phyloP scores from a whole-genome alignment of 2,113 vertebrate genomes.

The Sardina pilchardus region DNA sequence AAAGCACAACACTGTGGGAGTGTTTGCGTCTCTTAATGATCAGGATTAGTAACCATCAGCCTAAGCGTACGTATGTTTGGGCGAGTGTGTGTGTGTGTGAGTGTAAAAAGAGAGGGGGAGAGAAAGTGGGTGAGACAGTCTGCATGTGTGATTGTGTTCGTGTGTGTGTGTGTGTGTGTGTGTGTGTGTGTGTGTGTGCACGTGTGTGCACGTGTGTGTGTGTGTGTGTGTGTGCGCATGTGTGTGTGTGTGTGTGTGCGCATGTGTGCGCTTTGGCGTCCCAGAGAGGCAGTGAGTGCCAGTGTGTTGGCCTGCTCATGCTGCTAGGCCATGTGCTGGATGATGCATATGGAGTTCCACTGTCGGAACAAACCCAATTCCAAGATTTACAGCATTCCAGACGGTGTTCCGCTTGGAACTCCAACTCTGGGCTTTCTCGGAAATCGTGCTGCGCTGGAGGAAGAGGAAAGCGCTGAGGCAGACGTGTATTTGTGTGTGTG shows the following conservation, averaged over 20 bases:
- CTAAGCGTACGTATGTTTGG: no score
- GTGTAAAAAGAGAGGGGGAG: no score
- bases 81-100: no score
- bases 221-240: not conserved
- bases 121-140: no score
- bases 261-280: not conserved
- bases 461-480: conserved; percentile 9
- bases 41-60: no score
- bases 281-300: not conserved
- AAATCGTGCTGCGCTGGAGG: not conserved
- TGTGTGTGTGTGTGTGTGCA: not conserved
- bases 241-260: conserved; percentile 9
- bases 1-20: not conserved
- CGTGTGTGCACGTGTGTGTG: conserved; percentile 1
- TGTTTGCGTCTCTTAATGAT: no score
- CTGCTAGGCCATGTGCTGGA: conserved; percentile 3
- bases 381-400: conserved; percentile 15
- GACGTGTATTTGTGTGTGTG: not conserved
- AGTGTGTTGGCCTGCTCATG: not conserved
- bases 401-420: conserved; percentile 12
- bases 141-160: not conserved
- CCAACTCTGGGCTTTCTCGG: conserved; percentile 2
- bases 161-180: not conserved
- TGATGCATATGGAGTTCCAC: conserved; percentile 10
- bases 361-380: conserved; percentile 11